These are phyloP conservation scores for Cheilosia vulpina DNA, from an alignment of 2,888 invertebrate genomes.

Conservation along the genomic window DNA sequence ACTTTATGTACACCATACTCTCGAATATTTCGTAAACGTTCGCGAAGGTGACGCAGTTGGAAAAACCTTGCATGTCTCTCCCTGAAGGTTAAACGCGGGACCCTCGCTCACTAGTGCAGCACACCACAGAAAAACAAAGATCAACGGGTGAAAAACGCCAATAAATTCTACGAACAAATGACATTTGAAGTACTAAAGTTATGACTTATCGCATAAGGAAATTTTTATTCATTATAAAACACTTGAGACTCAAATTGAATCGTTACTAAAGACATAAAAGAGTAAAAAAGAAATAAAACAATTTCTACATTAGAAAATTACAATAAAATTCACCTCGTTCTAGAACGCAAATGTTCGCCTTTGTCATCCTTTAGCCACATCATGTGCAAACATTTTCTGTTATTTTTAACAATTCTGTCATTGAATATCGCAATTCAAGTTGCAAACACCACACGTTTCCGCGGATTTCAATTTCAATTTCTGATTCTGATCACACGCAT, in stretches of 20 bases:
- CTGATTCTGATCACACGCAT: constrained; percentile 32
- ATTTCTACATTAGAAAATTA: neutral
- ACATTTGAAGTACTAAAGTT: neutral
- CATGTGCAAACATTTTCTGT: constrained; percentile 12
- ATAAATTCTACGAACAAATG: neutral
- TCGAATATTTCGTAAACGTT: too few species aligned
- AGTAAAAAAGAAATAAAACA: neutral
- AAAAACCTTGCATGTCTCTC: too few species aligned
- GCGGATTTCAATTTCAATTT: constrained; percentile 7
- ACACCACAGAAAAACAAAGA: neutral
- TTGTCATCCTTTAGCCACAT: constrained; percentile 27
- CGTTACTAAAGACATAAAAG: neutral
- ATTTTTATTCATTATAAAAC: constrained; percentile 15
- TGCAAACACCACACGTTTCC: neutral
- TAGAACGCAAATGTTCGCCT: constrained; percentile 27
- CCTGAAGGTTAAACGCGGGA: too few species aligned
- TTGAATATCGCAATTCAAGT: neutral
- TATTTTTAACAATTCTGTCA: constrained; percentile 6
- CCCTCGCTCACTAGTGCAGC: too few species aligned
- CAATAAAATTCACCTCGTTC: neutral
- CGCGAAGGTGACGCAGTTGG: too few species aligned
- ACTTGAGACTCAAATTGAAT: neutral
- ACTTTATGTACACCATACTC: too few species aligned
- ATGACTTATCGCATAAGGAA: constrained; percentile 10
- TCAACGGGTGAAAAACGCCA: neutral